Conservation (phyloP, 2,113 vertebrate species). For the Larimichthys polyactis region DNA sequence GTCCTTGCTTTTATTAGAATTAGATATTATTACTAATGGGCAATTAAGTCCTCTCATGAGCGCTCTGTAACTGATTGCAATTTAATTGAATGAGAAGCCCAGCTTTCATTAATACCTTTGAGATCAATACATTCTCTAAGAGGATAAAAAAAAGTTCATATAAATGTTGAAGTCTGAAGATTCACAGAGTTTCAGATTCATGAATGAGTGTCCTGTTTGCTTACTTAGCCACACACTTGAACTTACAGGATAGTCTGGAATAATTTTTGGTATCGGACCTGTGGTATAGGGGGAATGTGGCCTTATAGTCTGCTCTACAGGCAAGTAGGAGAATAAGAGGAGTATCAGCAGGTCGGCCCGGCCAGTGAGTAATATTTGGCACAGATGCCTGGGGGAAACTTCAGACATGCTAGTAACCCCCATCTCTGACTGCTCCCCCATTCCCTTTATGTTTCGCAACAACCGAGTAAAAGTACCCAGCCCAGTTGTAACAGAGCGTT, state of each 20-base stretch:
- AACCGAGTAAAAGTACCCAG: slow-evolving; percentile 50
- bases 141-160: background rate
- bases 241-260: background rate
- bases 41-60: background rate
- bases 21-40: slow-evolving; percentile 1
- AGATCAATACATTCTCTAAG: slow-evolving; percentile 2
- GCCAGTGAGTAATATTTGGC: slow-evolving; percentile 18
- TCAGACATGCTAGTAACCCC: slow-evolving; percentile 36
- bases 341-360: background rate
- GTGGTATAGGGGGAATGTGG: background rate
- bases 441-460: slow-evolving; percentile 60
- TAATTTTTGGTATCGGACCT: slow-evolving; percentile 23
- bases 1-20: background rate
- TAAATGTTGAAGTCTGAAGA: background rate
- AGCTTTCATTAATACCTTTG: background rate
- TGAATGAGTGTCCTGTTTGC: background rate
- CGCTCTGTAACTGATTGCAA: background rate
- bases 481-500: slow-evolving; percentile 52
- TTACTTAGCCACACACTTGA: background rate
- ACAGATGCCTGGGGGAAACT: slow-evolving; percentile 24
- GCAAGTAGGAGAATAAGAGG: background rate
- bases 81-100: slow-evolving; percentile 14
- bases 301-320: background rate
- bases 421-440: slow-evolving; percentile 11
- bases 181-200: background rate